Conservation (phyloP, 2,888 invertebrate species). For the Drosophila robusta region DNA sequence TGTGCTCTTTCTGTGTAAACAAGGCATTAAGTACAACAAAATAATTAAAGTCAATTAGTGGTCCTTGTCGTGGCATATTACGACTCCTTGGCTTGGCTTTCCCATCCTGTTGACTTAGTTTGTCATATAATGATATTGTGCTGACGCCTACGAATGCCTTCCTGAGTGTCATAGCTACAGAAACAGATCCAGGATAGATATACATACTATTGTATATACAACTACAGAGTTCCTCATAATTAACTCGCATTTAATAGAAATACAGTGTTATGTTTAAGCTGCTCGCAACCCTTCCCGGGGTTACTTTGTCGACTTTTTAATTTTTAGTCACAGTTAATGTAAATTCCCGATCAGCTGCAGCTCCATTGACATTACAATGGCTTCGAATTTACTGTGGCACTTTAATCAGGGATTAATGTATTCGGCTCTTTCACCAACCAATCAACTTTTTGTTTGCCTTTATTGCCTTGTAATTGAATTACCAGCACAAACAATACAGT, state of each 20-base stretch:
- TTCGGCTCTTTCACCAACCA: constrained; percentile 10
- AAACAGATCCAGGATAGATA: constrained; percentile 1
- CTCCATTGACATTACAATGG: constrained; percentile 18
- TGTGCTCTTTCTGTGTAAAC: constrained; percentile 59
- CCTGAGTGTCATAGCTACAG: constrained; percentile 45
- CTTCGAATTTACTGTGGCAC: constrained; percentile 30
- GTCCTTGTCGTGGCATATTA: constrained; percentile 61
- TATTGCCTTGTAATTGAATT: constrained; percentile 48
- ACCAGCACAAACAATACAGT: constrained; percentile 40
- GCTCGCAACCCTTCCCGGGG: background rate
- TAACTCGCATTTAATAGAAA: constrained; percentile 22
- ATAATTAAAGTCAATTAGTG: constrained; percentile 83
- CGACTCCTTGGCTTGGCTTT: constrained; percentile 47
- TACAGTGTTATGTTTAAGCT: constrained; percentile 3
- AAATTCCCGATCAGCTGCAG: too few species aligned
- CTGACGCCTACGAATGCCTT: too few species aligned
- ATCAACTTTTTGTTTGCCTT: constrained; percentile 20
- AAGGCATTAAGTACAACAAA: constrained; percentile 80
- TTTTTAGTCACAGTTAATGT: constrained; percentile 17
- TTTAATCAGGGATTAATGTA: constrained; percentile 46
- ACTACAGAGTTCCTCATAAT: constrained; percentile 23
- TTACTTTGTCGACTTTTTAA: background rate
- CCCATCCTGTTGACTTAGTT: constrained; percentile 58
- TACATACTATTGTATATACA: too few species aligned
- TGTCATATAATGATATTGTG: constrained; percentile 35